Percentiles rank a stretch among this genome's conserved stretches.
These are phyloP conservation scores for Phymastichus coffea DNA, from an alignment of 1,140 invertebrate genomes.

Conservation along the genomic window DNA sequence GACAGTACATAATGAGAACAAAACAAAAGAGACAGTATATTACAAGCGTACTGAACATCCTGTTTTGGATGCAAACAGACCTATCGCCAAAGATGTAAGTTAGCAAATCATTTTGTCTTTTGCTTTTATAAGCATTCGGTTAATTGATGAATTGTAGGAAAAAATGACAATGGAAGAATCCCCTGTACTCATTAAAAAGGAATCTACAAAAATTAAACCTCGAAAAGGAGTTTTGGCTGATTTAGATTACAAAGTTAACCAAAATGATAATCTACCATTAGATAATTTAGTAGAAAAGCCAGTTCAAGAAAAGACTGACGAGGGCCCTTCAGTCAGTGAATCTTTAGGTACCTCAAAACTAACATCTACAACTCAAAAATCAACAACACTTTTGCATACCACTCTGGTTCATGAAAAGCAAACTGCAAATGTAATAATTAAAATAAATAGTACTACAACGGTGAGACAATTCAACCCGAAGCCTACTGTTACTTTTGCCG, in stretches of 20 bases:
- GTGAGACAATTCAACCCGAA: too few relatives aligned
- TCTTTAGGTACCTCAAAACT: background rate
- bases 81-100: conserved; percentile 7
- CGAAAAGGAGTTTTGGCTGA: conserved; percentile 21
- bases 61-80: background rate
- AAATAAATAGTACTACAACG: too few relatives aligned
- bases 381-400: background rate
- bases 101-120: too few relatives aligned
- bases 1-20: too few relatives aligned
- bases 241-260: background rate
- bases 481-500: conserved; percentile 46
- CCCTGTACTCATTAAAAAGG: background rate
- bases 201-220: background rate
- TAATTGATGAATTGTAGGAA: background rate
- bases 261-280: background rate
- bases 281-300: background rate
- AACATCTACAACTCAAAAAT: background rate
- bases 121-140: background rate
- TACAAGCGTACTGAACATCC: conserved; percentile 15
- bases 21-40: conserved; percentile 1
- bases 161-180: conserved; percentile 9
- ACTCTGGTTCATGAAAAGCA: background rate
- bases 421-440: background rate
- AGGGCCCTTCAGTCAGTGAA: too few relatives aligned
- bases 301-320: background rate